Conservation (phyloP, 37 sponge, comb jelly and placozoan genomes). For the Lycopodina hypogea region DNA sequence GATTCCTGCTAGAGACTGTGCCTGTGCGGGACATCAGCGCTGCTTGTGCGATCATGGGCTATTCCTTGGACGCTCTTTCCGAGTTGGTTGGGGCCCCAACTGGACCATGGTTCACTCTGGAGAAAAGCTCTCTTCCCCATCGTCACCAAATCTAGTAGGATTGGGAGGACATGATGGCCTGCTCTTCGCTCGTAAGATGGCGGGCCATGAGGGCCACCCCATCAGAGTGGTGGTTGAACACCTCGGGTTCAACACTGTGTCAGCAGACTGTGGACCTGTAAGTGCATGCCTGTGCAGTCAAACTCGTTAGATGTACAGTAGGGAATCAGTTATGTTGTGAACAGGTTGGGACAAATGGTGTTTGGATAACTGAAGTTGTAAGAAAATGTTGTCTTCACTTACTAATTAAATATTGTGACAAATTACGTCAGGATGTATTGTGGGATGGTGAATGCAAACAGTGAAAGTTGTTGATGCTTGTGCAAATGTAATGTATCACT, state of each 20-base stretch:
- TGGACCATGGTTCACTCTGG: slow-evolving; percentile 84
- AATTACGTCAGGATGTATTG: too few relatives aligned
- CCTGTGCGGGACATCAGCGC: neutral
- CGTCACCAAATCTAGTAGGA: neutral
- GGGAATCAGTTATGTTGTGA: too few relatives aligned
- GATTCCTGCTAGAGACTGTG: slow-evolving; percentile 10
- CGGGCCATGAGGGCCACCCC: neutral
- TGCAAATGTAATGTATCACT: too few relatives aligned
- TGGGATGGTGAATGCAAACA: too few relatives aligned
- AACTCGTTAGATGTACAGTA: too few relatives aligned
- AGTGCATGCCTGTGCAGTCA: too few relatives aligned
- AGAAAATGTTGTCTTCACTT: too few relatives aligned
- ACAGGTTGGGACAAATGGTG: too few relatives aligned
- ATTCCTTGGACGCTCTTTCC: slow-evolving; percentile 66
- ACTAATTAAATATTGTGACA: too few relatives aligned
- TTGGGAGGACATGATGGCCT: neutral
- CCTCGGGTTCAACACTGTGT: neutral
- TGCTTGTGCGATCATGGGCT: slow-evolving; percentile 24
- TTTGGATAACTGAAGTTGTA: too few relatives aligned
- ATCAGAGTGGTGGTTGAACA: slow-evolving; percentile 27
- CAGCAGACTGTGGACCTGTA: neutral
- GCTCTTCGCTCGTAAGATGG: neutral
- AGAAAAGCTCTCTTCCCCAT: neutral
- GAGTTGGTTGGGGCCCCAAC: slow-evolving; percentile 93
- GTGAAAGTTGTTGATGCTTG: too few relatives aligned